Percentiles rank a stretch among this genome's conserved stretches.
phyloP scores from a whole-genome alignment of 2,797 vertebrate species.

The Myotis daubentonii region DNA sequence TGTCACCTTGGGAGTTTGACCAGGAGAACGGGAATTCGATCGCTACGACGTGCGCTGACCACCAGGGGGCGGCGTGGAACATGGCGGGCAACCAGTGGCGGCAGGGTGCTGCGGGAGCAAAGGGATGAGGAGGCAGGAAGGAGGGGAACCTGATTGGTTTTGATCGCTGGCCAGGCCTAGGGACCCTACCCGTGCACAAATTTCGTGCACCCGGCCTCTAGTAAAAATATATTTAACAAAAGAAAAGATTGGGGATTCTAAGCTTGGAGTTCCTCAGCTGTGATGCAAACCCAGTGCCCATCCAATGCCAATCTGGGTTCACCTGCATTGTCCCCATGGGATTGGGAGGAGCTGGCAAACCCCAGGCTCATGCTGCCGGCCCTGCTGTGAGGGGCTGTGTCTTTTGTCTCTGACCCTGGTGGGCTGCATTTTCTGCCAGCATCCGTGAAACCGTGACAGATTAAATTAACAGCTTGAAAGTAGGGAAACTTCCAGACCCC shows the following conservation, averaged over 20 bases:
- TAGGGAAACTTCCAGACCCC: background rate
- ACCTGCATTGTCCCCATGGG: background rate
- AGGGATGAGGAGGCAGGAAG: no score
- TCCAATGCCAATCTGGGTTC: background rate
- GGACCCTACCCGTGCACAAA: no score
- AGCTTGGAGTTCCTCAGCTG: background rate
- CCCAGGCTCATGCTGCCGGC: background rate
- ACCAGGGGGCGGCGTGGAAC: no score
- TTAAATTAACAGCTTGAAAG: background rate
- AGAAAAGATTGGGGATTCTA: background rate
- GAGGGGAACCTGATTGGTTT: no score
- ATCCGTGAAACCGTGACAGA: background rate
- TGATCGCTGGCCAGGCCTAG: no score
- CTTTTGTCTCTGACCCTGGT: background rate
- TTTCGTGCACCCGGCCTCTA: no score
- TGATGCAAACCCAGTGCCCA: background rate
- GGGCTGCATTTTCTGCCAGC: background rate
- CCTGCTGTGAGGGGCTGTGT: background rate
- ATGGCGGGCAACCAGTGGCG: no score
- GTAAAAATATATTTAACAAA: no score
- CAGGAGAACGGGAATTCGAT: no score
- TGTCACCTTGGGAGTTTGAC: no score
- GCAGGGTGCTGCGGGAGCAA: no score
- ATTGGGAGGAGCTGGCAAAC: background rate
- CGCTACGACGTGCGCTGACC: no score